Evolutionary conservation across 2,888 invertebrate species (phyloP), one percentile per base, ranked within the genome.

Genomic region (Andrena chrysosceles): DNA sequence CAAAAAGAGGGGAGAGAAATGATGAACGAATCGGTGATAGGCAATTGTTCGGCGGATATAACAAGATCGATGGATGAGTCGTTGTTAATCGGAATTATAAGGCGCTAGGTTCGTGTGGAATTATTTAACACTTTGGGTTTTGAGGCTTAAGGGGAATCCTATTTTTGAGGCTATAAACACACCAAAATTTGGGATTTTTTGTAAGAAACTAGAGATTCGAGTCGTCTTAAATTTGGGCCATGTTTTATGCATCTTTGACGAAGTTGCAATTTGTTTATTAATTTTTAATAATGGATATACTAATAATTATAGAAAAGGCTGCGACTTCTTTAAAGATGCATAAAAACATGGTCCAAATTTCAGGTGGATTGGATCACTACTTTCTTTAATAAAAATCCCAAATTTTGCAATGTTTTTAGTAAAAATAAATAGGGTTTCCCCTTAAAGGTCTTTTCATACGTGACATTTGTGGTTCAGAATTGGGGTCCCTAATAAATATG

Each of bases 31-130:
- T 2, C 7, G 49, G 2, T 29, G 16, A 16, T 33, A 2, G 66
- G 75, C 84, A 79, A 48, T 79, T 84, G 84, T 84, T 60, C 20
- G 10, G 29, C 2, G 23, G 23, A 10, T 10, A 10, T 20, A 10
- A 42, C 42, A 42, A 42, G 42, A 31, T 54, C 62, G 29, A 10
- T 62, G 35, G 67, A 62, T 20, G 68, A 26, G 59, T 77, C 35
- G 48, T 56, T 56, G n/a, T n/a, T n/a, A 16, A 26, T 10, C 2
- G 35, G 42, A 42, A 26, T 26, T 13, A 64, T 10, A 49, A 16
- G 2, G 1, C 8, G 52, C 52, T 52, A 52, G 52, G 42, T 42
- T 42, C 42, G 16, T 5, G 42, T 4, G 42, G 16, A 42, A 16
- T 42, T 5, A 1, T 42, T 3, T 42, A 42, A 16, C 16, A 4